phyloP scores from a whole-genome alignment of 2,888 invertebrate genomes.

The Carterocephalus palaemon region DNA sequence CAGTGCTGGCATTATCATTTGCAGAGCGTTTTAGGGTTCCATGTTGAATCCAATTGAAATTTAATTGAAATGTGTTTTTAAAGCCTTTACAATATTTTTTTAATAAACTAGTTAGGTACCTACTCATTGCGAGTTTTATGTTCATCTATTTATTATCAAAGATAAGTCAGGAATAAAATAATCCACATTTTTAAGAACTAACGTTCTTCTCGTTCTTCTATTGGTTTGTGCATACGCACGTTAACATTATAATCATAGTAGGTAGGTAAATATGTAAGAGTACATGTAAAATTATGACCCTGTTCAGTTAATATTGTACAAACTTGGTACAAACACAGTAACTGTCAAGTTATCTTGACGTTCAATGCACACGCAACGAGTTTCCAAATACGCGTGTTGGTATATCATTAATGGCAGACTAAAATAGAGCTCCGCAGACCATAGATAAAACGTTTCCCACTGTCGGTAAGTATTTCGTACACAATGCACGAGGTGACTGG shows the following conservation, averaged over 20 bases:
- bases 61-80: background rate
- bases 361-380: constrained; percentile 10
- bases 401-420: constrained; percentile 20
- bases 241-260: background rate
- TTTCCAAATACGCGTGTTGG: constrained; percentile 9
- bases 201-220: background rate
- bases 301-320: too few species aligned
- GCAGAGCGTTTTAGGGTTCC: background rate
- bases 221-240: background rate
- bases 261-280: constrained; percentile 15
- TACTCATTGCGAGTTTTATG: background rate
- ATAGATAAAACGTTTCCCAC: constrained; percentile 32
- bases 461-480: constrained; percentile 38
- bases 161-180: background rate
- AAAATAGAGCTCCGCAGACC: constrained; percentile 31
- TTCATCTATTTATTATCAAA: background rate
- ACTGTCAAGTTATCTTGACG: too few species aligned
- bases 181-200: background rate
- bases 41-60: background rate
- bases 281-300: too few species aligned
- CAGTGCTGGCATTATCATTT: background rate
- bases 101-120: background rate
- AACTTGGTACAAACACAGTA: too few species aligned
- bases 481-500: constrained; percentile 63
- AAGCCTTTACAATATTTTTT: background rate